Conservation (phyloP, 2,888 invertebrate species). For the Macroteleia sp. region DNA sequence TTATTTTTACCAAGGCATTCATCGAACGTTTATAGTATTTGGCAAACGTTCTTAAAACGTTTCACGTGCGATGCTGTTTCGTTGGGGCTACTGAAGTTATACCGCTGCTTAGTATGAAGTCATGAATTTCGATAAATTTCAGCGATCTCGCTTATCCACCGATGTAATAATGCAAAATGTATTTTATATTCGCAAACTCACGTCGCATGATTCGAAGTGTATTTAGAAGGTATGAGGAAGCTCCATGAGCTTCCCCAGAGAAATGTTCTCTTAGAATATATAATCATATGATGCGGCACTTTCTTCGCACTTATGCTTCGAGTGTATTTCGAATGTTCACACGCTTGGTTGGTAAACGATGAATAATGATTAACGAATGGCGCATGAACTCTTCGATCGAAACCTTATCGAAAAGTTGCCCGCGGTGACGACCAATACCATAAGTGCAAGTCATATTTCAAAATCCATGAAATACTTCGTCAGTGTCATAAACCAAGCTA, state of each 20-base stretch:
- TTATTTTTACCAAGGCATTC: no score
- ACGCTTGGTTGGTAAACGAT: slow-evolving; percentile 26
- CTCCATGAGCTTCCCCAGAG: background rate
- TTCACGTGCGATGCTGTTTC: no score
- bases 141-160: slow-evolving; percentile 13
- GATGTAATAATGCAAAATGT: slow-evolving; percentile 21
- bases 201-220: background rate
- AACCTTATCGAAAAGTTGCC: slow-evolving; percentile 36
- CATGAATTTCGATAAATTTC: slow-evolving; percentile 51
- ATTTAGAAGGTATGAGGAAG: background rate
- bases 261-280: slow-evolving; percentile 8
- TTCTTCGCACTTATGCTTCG: slow-evolving; percentile 21
- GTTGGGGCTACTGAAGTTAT: slow-evolving; percentile 50
- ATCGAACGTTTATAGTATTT: no score
- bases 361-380: slow-evolving; percentile 45
- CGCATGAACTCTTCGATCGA: slow-evolving; percentile 6
- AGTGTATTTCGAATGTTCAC: slow-evolving; percentile 28
- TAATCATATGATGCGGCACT: slow-evolving; percentile 31
- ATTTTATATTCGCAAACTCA: slow-evolving; percentile 25
- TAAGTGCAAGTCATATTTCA: slow-evolving; percentile 51
- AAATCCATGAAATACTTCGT: slow-evolving; percentile 46
- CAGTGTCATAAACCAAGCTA: slow-evolving; percentile 33
- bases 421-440: slow-evolving; percentile 14
- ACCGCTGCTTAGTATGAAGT: slow-evolving; percentile 15
- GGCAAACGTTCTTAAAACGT: no score